Conservation (phyloP, 2,888 invertebrate genomes). For the Tinea pellionella region DNA sequence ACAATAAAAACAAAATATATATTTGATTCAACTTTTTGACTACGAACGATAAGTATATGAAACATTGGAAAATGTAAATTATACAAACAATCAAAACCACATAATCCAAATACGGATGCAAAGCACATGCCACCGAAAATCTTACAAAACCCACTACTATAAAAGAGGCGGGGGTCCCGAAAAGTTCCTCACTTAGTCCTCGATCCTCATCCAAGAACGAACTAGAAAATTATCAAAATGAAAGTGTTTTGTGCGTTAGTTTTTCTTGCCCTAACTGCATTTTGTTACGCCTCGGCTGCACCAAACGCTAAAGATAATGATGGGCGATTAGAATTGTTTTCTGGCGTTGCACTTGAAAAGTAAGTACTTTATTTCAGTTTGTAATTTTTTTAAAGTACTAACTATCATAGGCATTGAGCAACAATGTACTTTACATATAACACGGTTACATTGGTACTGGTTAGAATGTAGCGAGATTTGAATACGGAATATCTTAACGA, state of each 20-base stretch:
- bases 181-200: conserved; percentile 43
- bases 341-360: conserved; percentile 58
- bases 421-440: too few species aligned
- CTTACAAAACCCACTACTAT: conserved; percentile 8
- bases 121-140: conserved; percentile 5
- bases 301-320: conserved; percentile 37
- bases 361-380: conserved; percentile 27
- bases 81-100: conserved; percentile 31
- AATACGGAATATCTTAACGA: too few species aligned
- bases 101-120: conserved; percentile 6
- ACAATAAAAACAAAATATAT: too few species aligned
- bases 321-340: conserved; percentile 46
- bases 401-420: too few species aligned
- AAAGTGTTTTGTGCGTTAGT: conserved; percentile 46
- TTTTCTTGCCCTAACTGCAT: conserved; percentile 36
- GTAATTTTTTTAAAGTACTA: too few species aligned
- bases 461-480: too few species aligned
- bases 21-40: too few species aligned
- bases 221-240: conserved; percentile 29
- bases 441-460: too few species aligned
- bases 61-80: neutral
- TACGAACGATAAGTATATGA: neutral
- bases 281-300: conserved; percentile 50
- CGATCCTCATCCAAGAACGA: conserved; percentile 26
- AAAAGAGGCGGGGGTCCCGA: conserved; percentile 25